Evolutionary conservation across 2,797 vertebrate species (phyloP), one percentile per base, ranked within the genome.

Genomic region (Falco rusticolus): DNA sequence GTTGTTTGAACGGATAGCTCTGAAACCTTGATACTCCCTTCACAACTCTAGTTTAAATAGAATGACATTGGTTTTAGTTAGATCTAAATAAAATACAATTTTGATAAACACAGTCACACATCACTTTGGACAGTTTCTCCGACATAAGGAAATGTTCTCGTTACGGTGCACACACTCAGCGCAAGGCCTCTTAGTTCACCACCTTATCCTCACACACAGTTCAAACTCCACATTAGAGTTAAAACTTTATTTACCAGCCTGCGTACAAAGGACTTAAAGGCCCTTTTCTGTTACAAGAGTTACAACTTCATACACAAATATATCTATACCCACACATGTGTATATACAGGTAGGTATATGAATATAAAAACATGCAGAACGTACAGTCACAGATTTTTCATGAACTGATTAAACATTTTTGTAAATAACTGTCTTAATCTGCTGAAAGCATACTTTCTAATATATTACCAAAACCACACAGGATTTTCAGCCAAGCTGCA

Each of bases 41-140:
- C 64, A n/a, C 50, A 85, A 53, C n/a, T 80, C 41, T 7, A 47
- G 6, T 18, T 85, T 75, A 64, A 94, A 83, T 5, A 81, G 72
- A 88, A 85, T 45, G 4, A 10, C 57, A 41, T 3, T 28, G 56
- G 0, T 60, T 85, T 90, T 64, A 2, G 6, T 77, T 60, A 87
- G 22, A 53, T 80, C 10, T 76, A 87, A 94, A 92, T 50, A 77
- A 87, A 91, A 61, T 12, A 47, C 50, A 82, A 43, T 24, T 24
- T 33, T 48, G 63, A 70, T 53, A 79, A 79, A 85, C 29, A 61
- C n/a, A 72, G 63, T 47, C 84, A 80, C 47, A 54, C 53, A 65
- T 59, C 64, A 75, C 53, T 78, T 16, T 17, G 53, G 69, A 82
- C 70, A 93, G 60, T 34, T 87, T 65, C 89, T 90, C 64, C 80